Evolutionary conservation across 2,113 vertebrate species (phyloP).

Genomic region (Taxidea taxus): DNA sequence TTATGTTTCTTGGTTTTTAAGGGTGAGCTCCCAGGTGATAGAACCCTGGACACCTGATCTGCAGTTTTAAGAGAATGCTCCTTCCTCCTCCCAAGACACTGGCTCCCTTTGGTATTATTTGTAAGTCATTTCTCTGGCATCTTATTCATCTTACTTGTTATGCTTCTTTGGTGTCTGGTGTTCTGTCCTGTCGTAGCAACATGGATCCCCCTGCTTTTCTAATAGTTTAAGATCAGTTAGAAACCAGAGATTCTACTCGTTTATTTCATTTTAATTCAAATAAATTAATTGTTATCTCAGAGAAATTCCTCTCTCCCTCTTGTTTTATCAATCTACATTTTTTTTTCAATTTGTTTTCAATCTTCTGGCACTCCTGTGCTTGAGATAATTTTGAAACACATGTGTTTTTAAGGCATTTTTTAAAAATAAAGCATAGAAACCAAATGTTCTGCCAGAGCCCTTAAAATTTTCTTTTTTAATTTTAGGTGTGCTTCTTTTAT

Average conservation of each 20-base stretch:
- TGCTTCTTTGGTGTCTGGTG: not conserved
- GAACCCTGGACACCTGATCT: not conserved
- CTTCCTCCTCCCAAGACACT: not conserved
- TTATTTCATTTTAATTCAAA: not conserved
- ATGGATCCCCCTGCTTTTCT: not conserved
- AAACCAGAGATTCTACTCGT: not conserved
- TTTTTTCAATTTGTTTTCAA: not conserved
- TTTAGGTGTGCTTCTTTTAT: not conserved
- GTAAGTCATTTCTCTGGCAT: not conserved
- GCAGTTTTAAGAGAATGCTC: not conserved
- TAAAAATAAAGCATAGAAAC: not conserved
- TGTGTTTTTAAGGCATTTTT: not conserved
- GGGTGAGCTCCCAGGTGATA: fast-evolving
- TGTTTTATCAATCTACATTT: not conserved
- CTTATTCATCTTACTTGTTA: not conserved
- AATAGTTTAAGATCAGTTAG: not conserved
- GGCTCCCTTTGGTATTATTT: not conserved
- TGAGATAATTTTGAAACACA: not conserved
- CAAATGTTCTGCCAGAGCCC: not conserved
- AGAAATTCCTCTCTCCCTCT: not conserved
- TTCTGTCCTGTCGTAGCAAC: not conserved
- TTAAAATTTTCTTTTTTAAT: not conserved
- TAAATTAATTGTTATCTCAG: not conserved
- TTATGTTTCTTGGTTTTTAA: not conserved
- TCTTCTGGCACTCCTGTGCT: not conserved